Conservation (phyloP, 92 coral and sea anemone species). For the Metridium senile region DNA sequence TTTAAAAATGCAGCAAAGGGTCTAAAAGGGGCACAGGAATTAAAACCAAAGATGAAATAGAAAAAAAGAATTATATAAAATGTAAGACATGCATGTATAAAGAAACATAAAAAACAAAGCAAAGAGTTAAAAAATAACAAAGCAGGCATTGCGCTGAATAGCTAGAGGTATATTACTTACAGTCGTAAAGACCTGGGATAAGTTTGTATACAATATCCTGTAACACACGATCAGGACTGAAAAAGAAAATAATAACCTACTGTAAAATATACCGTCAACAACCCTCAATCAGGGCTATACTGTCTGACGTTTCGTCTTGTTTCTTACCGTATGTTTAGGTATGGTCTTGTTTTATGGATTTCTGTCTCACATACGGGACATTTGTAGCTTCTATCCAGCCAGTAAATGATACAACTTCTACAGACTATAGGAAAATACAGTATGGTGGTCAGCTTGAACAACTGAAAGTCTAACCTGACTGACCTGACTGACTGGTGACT, state of each 20-base stretch:
- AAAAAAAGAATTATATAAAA: no score
- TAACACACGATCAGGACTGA: conserved; percentile 82
- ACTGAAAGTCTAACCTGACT: not conserved
- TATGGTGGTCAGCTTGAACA: not conserved
- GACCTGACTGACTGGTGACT: not conserved
- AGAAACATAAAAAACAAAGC: not conserved
- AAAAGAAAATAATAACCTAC: not conserved
- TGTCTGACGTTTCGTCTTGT: no score
- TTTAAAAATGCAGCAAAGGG: no score
- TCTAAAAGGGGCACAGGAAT: no score
- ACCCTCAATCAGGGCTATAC: no score
- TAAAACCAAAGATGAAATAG: no score
- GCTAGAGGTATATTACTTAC: conserved; percentile 53
- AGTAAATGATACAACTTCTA: conserved; percentile 68
- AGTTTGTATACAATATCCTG: conserved; percentile 95
- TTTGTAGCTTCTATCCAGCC: conserved; percentile 62
- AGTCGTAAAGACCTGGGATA: conserved; percentile 81
- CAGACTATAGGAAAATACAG: conserved; percentile 44
- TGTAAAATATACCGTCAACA: no score
- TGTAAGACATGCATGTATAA: no score
- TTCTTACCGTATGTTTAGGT: conserved; percentile 55
- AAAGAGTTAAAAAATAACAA: not conserved
- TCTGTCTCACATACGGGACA: conserved; percentile 89
- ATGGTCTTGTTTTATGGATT: conserved; percentile 85
- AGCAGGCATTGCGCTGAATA: no score